Evolutionary conservation across 2,113 vertebrate species (phyloP).

Genomic region (Poeciliopsis turrubarensis): DNA sequence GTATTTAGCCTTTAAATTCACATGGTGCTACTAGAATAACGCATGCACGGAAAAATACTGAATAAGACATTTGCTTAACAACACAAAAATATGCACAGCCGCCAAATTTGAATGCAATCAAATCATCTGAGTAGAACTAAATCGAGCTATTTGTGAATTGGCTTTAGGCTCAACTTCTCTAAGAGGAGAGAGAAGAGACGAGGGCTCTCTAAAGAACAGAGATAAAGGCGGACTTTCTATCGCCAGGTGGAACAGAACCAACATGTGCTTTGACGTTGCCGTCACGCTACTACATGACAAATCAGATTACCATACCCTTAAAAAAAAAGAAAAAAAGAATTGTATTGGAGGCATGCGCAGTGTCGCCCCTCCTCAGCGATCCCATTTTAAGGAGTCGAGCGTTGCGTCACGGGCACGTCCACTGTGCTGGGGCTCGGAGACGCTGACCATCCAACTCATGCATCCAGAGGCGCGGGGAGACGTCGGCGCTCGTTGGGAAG

Average conservation of each 20-base stretch:
- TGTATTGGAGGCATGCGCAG: slow-evolving; percentile 65
- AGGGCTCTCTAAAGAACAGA: background rate
- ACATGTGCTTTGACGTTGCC: background rate
- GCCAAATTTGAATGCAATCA: background rate
- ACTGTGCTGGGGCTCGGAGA: slow-evolving; percentile 55
- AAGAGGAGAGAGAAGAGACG: background rate
- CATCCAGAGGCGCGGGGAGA: slow-evolving; percentile 65
- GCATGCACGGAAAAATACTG: no score
- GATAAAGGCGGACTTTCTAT: background rate
- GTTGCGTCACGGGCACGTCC: slow-evolving; percentile 76
- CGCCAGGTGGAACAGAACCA: background rate
- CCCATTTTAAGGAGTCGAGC: slow-evolving; percentile 30
- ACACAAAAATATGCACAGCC: slow-evolving; percentile 32
- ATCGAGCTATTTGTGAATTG: no score
- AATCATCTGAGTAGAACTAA: background rate
- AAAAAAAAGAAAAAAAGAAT: background rate
- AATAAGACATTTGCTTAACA: background rate
- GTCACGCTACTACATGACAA: background rate
- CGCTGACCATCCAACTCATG: slow-evolving; percentile 69
- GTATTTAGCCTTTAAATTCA: no score
- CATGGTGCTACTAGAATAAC: no score
- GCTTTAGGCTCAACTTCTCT: background rate
- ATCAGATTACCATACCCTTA: background rate
- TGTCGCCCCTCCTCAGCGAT: background rate
- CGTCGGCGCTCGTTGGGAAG: slow-evolving; percentile 43